Evolutionary conservation across 2,797 vertebrate genomes (phyloP).

Genomic region (Cetoscarus ocellatus): DNA sequence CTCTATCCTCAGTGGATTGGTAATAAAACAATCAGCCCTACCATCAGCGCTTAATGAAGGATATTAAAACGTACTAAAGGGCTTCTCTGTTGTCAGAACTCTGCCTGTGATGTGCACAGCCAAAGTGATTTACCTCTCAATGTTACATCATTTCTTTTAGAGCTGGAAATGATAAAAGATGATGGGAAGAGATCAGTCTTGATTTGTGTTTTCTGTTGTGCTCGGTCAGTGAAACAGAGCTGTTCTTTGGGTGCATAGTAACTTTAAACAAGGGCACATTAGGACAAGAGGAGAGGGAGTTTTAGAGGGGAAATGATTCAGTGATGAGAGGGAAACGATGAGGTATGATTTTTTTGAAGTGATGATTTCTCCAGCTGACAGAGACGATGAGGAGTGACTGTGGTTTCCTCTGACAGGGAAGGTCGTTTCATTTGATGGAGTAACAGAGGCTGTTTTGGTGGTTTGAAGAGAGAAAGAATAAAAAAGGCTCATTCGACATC

Average conservation of each 20-base stretch:
- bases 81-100: neutral
- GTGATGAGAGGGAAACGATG: slow-evolving; percentile 11
- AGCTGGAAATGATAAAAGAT: neutral
- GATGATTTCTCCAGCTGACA: slow-evolving; percentile 27
- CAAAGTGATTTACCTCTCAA: neutral
- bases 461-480: neutral
- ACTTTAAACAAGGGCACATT: neutral
- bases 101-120: neutral
- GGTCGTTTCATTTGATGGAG: slow-evolving; percentile 21
- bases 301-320: slow-evolving; percentile 26
- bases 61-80: slow-evolving; percentile 7
- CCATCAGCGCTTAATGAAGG: slow-evolving; percentile 3
- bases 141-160: neutral
- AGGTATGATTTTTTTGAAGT: neutral
- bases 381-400: slow-evolving; percentile 14
- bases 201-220: neutral
- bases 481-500: neutral
- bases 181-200: neutral
- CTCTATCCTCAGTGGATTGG: neutral
- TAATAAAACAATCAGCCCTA: slow-evolving; percentile 10
- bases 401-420: slow-evolving; percentile 20
- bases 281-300: neutral
- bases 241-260: neutral
- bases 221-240: neutral
- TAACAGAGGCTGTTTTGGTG: slow-evolving; percentile 6